Base-by-base conservation (phyloP, 2,888 invertebrate genomes). In the Myopa tessellatipennis region DNA sequence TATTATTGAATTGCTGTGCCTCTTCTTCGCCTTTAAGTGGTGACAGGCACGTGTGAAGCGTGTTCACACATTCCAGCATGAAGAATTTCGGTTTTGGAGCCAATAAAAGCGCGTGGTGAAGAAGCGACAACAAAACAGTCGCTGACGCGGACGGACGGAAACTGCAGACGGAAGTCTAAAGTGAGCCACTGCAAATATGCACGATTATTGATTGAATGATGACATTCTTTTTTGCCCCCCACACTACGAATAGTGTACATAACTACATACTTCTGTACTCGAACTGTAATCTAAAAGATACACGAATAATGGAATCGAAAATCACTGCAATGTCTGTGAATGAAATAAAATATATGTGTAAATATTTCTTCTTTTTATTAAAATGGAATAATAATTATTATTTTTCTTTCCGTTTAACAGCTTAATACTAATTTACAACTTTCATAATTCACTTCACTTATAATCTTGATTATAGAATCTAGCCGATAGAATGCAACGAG, bases 101-200 rank as follows among this genome's bases (percentile, higher is more conserved):
- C 36, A 67, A 67, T n/a, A 8, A 67, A 67, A 40, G 34, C 36
- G 63, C 63, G 36, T 36, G 63, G 36, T 65, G 34, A 65, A 10
- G 7, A 26, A 14, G 40, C 34, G 8, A 4, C 40, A 67, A 65
- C 14, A 67, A 36, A 45, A 45, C 45, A 45, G 26, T 26, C 26
- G 26, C 26, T 1, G 26, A 26, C 26, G 26, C 26, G 26, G 45
- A 45, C 45, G 3, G n/a, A n/a, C 8, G 5, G 36, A 67, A 67
- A n/a, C n/a, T 67, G 67, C 40, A 67, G 40, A 67, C 67, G 67
- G 67, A 67, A 65, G 14, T 63, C 63, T 5, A 63, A 60, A 63
- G 34, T 36, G 65, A 65, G 65, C 38, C 36, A 34, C 63, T 38
- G 14, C 52, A 69, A 26, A 70, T 45, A 55, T n/a, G 55, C 55